Base-by-base conservation (phyloP, 2,797 vertebrate species). In the Remorina albescens region DNA sequence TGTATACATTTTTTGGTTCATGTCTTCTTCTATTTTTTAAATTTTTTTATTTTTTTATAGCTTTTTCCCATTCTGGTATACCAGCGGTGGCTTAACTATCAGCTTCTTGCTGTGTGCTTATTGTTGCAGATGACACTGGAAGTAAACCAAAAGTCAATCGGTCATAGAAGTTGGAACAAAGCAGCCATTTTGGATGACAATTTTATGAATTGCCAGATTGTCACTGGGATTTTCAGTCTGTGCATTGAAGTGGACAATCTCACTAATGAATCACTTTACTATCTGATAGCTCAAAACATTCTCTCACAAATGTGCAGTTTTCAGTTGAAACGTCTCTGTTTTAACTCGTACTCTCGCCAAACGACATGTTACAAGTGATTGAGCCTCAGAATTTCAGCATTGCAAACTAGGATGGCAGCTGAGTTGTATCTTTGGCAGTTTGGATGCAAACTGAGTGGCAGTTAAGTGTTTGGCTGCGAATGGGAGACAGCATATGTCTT, bases 201-300 rank as follows among this genome's bases (percentile, higher is more conserved):
- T 37, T 57, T 67, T 75, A 49, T 81, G 23, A 88, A 91, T 84
- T 83, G 76, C 67, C 77, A 86, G 57, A 74, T 73, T 76, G 81
- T 75, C 39, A 79, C 32, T 46, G 16, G 23, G 63, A 34, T 68
- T n/a, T n/a, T n/a, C n/a, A n/a, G n/a, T n/a, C n/a, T 76, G 57
- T 51, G 54, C 32, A 26, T 54, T 28, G 57, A 76, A 61, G 53
- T 30, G 25, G 53, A 67, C 28, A 26, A 34, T 34, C 6, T 7
- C 63, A 28, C 19, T 62, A 25, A 21, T 70, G 57, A 80, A 75
- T 86, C 63, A 67, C 13, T 47, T 55, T 13, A 6, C 39, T 62
- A 23, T 50, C 21, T 21, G 44, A 16, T 23, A 62, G 55, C n/a
- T 55, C 60, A 67, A 71, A 61, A 63, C 30, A 0, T 49, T 42